These are phyloP conservation scores for Aspidiotus rigidus DNA, from an alignment of 2,888 invertebrate species.

Conservation along the genomic window DNA sequence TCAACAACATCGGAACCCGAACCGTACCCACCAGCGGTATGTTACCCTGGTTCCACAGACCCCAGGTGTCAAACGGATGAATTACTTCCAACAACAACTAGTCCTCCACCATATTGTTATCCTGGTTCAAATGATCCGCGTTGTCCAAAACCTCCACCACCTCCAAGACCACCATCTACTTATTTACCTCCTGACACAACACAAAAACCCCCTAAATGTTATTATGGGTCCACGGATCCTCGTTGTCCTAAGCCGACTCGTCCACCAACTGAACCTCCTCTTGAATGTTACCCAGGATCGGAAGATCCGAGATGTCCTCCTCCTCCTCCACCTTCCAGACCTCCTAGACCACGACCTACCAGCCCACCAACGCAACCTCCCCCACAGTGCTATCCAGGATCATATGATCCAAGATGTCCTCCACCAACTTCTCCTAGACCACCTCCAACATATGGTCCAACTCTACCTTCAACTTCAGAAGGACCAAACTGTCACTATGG, in stretches of 20 bases:
- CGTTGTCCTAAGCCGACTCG: constrained; percentile 39
- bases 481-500: constrained; percentile 42
- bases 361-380: constrained; percentile 36
- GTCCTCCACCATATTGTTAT: constrained; percentile 41
- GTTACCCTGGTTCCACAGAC: constrained; percentile 38
- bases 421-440: constrained; percentile 35
- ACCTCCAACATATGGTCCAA: constrained; percentile 28
- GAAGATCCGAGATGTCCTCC: constrained; percentile 41
- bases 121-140: constrained; percentile 39
- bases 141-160: constrained; percentile 39
- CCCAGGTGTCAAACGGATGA: constrained; percentile 37
- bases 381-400: constrained; percentile 42
- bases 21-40: constrained; percentile 38
- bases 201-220: constrained; percentile 25
- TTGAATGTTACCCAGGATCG: constrained; percentile 41
- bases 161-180: constrained; percentile 36
- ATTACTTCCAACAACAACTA: constrained; percentile 39
- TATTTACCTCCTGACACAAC: constrained; percentile 34
- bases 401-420: constrained; percentile 42
- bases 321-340: constrained; percentile 40
- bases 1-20: constrained; percentile 37
- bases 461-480: constrained; percentile 3
- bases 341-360: constrained; percentile 36
- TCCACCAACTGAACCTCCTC: constrained; percentile 34
- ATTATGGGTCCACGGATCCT: constrained; percentile 37